Base-by-base conservation (phyloP, 2,888 invertebrate genomes). In the Drosophila helvetica region DNA sequence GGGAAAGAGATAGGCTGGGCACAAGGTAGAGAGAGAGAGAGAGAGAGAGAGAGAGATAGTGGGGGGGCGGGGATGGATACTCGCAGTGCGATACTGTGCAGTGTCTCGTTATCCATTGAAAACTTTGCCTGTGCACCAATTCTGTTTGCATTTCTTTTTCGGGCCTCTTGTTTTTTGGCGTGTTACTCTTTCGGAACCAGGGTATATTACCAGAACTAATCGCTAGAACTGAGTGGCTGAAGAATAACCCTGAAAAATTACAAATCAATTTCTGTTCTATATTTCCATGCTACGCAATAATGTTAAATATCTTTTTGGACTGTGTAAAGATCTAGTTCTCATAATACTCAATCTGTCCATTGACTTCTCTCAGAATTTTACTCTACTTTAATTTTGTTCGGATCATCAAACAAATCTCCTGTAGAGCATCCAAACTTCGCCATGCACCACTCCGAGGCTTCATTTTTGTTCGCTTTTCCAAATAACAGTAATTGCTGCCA, bases 401-500 rank as follows among this genome's bases (percentile, higher is more conserved):
- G 10, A 3, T 30, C 10, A 10, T 30, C 10, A 12, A 12, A 33
- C 5, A 12, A 5, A 15, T 15, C 1, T 33, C 12, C 12, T 15
- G 3, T 8, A 52, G 68, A 27, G 70, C 43, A 68, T 38, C 9
- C 0, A 38, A 30, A 17, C 19, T 51, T 38, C 45, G n/a, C 0
- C 6, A 18, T 33, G 3, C 9, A 2, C 12, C 4, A 3, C 2
- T 0, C 1, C 1, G 12, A 12, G 15, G 3, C 9, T 46, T 27
- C 8, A n/a, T 46, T 73, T 65, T 66, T 45, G 38, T 48, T 27
- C 57, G 57, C 45, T 66, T 54, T 61, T 51, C 72, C 71, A 61
- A 66, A 73, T 58, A 73, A 73, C 73, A 33, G 73, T 73, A 73
- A 73, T 73, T 61, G 73, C 72, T 74, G 72, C 67, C 74, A 72